Evolutionary conservation across 2,888 invertebrate species (phyloP).

Genomic region (Eristalis pertinax): DNA sequence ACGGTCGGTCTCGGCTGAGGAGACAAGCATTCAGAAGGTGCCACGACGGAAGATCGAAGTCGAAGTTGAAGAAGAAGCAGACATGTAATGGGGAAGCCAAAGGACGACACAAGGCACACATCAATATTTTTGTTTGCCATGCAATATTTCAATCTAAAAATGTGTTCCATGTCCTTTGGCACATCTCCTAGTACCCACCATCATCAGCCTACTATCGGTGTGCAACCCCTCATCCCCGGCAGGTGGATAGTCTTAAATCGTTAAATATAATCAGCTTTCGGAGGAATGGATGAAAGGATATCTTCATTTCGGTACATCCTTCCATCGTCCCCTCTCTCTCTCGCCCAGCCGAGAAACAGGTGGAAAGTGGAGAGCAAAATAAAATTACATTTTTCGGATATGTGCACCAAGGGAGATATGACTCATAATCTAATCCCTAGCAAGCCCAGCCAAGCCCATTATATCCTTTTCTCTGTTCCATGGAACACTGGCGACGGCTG

Average conservation of each 20-base stretch:
- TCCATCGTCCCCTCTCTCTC: not conserved
- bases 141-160: slow-evolving; percentile 67
- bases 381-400: slow-evolving; percentile 61
- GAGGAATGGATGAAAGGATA: slow-evolving; percentile 42
- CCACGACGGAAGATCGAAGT: slow-evolving; percentile 22
- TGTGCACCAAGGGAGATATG: slow-evolving; percentile 66
- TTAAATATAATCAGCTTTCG: slow-evolving; percentile 70
- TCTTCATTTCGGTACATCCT: slow-evolving; percentile 49
- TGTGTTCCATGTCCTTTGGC: slow-evolving; percentile 50
- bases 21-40: slow-evolving; percentile 14
- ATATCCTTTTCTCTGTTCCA: slow-evolving; percentile 36
- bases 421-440: slow-evolving; percentile 64
- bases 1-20: not conserved
- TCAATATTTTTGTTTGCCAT: slow-evolving; percentile 69
- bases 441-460: slow-evolving; percentile 58
- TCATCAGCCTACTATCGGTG: not conserved
- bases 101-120: slow-evolving; percentile 59
- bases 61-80: slow-evolving; percentile 1
- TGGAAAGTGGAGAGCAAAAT: slow-evolving; percentile 44
- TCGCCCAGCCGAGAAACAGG: slow-evolving; percentile 13
- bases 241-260: slow-evolving; percentile 54
- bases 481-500: not conserved
- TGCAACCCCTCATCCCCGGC: not conserved
- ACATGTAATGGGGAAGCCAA: slow-evolving; percentile 53
- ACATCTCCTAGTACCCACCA: not conserved